These are phyloP conservation scores for Zalophus californianus DNA, from an alignment of 2,797 vertebrate species.

Conservation along the genomic window DNA sequence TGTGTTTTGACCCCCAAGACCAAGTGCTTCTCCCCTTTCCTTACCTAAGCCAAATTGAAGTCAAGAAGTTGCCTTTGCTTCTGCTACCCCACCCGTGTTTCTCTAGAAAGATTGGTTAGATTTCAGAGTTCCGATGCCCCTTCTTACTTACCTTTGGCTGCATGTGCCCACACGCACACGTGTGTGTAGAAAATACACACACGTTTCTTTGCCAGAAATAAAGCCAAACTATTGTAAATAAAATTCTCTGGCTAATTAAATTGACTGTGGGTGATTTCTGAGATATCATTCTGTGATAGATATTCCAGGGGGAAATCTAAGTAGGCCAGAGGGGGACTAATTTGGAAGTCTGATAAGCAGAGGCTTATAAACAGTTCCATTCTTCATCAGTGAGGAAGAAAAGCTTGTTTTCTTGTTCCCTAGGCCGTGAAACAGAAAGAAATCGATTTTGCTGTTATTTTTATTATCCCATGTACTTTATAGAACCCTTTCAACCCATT, in stretches of 20 bases:
- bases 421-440: neutral
- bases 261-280: constrained; percentile 29
- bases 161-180: fast-evolving
- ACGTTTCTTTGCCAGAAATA: neutral
- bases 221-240: constrained; percentile 45
- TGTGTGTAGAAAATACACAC: neutral
- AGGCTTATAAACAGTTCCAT: neutral
- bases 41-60: constrained; percentile 27
- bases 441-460: constrained; percentile 23
- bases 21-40: neutral
- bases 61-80: neutral
- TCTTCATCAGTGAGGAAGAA: constrained; percentile 27
- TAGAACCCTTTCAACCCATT: neutral
- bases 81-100: neutral
- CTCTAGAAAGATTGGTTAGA: neutral
- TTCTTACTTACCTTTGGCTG: neutral
- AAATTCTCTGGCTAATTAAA: constrained; percentile 37
- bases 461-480: neutral
- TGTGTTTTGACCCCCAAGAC: neutral
- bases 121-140: neutral
- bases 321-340: neutral
- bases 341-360: constrained; percentile 60
- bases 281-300: neutral
- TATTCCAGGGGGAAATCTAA: neutral
- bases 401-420: neutral